phyloP scores from a whole-genome alignment of 2,888 invertebrate genomes.

The Apeira syringaria region DNA sequence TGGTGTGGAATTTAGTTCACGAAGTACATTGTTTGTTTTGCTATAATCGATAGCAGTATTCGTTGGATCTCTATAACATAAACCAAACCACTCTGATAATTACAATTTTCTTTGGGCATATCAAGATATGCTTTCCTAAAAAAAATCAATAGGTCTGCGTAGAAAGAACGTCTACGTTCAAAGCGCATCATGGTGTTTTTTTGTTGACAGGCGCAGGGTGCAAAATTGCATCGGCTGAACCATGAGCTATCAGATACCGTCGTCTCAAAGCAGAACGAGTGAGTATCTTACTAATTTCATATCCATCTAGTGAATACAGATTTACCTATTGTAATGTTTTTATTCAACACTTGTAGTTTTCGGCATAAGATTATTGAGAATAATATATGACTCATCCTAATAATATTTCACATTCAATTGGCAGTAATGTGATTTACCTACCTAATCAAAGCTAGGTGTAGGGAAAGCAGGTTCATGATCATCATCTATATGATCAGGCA shows the following conservation, averaged over 20 bases:
- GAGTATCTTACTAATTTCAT: constrained; percentile 84
- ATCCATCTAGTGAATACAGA: no score
- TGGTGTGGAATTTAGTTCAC: constrained; percentile 79
- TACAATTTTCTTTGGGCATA: not conserved
- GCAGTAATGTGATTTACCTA: no score
- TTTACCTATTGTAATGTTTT: no score
- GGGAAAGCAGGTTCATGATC: no score
- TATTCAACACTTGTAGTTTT: no score
- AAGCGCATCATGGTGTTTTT: constrained; percentile 54
- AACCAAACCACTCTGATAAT: constrained; percentile 1
- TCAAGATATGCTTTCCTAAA: not conserved
- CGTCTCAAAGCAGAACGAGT: constrained; percentile 92
- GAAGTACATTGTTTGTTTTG: constrained; percentile 74
- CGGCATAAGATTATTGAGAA: constrained; percentile 24
- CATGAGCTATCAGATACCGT: constrained; percentile 94
- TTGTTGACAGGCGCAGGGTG: constrained; percentile 85
- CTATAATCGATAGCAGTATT: constrained; percentile 43
- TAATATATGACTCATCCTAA: constrained; percentile 59
- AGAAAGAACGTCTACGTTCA: no score
- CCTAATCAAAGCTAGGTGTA: no score
- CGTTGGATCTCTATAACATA: constrained; percentile 5
- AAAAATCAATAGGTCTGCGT: constrained; percentile 21
- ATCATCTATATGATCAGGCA: no score
- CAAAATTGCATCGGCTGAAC: constrained; percentile 85
- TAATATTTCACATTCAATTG: no score